These are phyloP conservation scores for Rhynchotus rufescens DNA, from an alignment of 2,797 vertebrate species.

Conservation along the genomic window DNA sequence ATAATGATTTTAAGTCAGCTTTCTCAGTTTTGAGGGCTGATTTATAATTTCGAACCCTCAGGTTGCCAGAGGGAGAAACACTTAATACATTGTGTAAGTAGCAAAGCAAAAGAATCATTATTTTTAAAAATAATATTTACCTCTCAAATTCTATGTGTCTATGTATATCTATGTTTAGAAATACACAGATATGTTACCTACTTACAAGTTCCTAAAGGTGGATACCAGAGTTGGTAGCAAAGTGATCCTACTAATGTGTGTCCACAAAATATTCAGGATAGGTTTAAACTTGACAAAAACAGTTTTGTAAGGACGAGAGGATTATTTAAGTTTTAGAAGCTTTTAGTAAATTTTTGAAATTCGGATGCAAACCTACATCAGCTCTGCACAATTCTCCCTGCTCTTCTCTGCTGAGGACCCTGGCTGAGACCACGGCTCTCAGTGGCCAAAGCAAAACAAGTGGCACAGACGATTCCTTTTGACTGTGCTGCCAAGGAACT, in stretches of 20 bases:
- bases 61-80: not conserved
- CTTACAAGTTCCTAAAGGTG: not conserved
- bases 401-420: not conserved
- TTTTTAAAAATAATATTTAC: not conserved
- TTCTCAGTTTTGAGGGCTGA: not conserved
- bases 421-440: not conserved
- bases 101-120: not conserved
- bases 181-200: not conserved
- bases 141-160: not conserved
- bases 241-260: not conserved
- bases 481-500: not conserved
- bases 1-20: not conserved
- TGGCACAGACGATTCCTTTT: not conserved
- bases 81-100: not conserved
- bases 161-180: not conserved
- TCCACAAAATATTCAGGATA: not conserved
- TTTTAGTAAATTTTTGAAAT: not conserved
- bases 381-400: fast-evolving
- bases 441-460: not conserved
- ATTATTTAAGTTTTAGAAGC: not conserved
- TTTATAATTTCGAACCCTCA: not conserved
- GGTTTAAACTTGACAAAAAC: not conserved
- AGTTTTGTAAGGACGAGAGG: not conserved
- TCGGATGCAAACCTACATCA: not conserved
- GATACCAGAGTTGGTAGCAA: not conserved